A percentile compares a stretch with the other conserved stretches of the same genome.
Evolutionary conservation across 1,140 invertebrate species (phyloP).

Genomic region (Brachionus asplanchnoidis): DNA sequence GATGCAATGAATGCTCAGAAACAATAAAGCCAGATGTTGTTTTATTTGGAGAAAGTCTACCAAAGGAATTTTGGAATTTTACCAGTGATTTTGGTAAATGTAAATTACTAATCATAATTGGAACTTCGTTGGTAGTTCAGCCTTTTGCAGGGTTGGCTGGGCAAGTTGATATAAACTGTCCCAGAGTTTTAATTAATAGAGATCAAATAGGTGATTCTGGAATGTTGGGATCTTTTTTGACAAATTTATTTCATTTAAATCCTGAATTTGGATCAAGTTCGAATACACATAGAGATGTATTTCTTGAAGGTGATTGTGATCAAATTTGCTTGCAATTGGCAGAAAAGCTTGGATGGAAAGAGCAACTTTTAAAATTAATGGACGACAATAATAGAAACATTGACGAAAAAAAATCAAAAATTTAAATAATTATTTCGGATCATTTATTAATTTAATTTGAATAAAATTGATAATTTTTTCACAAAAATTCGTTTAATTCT

Average conservation of each 20-base stretch:
- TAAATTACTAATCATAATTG: constrained; percentile 56
- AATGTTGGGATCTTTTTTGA: constrained; percentile 16
- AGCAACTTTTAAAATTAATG: neutral
- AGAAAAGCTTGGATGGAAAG: constrained; percentile 73
- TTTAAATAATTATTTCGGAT: neutral
- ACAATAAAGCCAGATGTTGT: constrained; percentile 58
- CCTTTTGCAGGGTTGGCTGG: constrained; percentile 58
- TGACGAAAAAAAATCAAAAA: constrained; percentile 11
- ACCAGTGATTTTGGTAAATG: constrained; percentile 54
- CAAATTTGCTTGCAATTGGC: constrained; percentile 72
- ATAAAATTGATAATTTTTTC: neutral
- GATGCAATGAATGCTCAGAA: constrained; percentile 45
- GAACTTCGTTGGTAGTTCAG: constrained; percentile 57
- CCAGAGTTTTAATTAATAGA: constrained; percentile 54
- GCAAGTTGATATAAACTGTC: constrained; percentile 48
- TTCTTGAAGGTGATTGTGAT: constrained; percentile 79
- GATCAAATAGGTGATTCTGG: constrained; percentile 48
- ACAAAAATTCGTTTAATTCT: constrained; percentile 5
- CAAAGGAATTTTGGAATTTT: constrained; percentile 53
- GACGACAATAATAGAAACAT: neutral
- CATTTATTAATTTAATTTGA: neutral
- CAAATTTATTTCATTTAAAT: constrained; percentile 2
- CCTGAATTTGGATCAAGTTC: constrained; percentile 8
- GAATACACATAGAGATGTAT: constrained; percentile 67
- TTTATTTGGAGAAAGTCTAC: constrained; percentile 58